Conservation (phyloP, 2,113 vertebrate genomes). For the Actenoides hombroni region DNA sequence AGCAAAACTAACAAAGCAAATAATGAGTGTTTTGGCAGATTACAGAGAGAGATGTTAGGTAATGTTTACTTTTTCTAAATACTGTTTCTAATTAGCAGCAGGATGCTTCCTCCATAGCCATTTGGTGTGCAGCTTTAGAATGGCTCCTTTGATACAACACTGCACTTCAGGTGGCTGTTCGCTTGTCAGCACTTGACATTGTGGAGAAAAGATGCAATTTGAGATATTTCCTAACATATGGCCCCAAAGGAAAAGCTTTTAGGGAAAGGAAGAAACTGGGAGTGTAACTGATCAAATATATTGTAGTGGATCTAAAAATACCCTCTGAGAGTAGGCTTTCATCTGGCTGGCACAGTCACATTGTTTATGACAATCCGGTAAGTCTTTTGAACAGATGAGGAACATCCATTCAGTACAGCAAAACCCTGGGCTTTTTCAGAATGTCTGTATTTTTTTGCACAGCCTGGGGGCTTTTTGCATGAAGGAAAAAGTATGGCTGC, state of each 20-base stretch:
- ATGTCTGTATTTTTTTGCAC: neutral
- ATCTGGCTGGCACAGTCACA: neutral
- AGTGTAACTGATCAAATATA: neutral
- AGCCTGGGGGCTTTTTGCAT: neutral
- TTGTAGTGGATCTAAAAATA: neutral
- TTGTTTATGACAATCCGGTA: neutral
- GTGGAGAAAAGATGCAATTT: neutral
- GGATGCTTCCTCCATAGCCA: neutral
- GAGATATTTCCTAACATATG: neutral
- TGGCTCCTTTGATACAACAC: neutral
- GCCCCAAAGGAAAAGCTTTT: neutral
- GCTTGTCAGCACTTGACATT: constrained; percentile 10
- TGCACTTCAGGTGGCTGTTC: neutral
- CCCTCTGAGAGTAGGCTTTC: neutral
- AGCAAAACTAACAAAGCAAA: constrained; percentile 40
- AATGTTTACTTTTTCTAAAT: constrained; percentile 46
- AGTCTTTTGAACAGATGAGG: neutral
- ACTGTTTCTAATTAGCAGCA: constrained; percentile 38
- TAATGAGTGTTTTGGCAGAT: constrained; percentile 32
- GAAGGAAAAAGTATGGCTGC: neutral
- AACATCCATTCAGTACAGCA: neutral
- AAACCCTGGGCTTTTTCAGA: neutral
- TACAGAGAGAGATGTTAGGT: neutral
- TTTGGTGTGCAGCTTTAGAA: constrained; percentile 13
- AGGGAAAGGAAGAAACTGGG: neutral